Evolutionary conservation across 2,888 invertebrate genomes (phyloP).

Genomic region (Yponomeuta plumbellus): DNA sequence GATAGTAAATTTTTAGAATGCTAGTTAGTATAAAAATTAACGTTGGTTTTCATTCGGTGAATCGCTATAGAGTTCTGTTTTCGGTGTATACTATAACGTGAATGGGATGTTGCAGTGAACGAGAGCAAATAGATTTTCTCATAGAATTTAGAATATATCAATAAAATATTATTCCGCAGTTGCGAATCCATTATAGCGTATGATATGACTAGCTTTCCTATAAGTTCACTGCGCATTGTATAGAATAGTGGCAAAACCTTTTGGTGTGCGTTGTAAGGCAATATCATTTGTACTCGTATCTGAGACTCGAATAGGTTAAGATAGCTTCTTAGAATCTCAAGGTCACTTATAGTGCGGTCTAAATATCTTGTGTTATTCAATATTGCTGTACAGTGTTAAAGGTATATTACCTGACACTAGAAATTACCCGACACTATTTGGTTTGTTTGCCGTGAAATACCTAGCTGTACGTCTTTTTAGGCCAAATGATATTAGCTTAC

Average conservation of each 20-base stretch:
- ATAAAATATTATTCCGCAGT: neutral
- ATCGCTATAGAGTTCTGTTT: conserved; percentile 28
- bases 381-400: neutral
- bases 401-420: neutral
- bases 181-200: neutral
- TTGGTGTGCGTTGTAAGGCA: neutral
- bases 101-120: conserved; percentile 1
- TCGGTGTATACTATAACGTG: conserved; percentile 5
- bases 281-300: neutral
- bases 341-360: neutral
- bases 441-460: neutral
- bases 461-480: neutral
- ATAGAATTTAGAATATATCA: neutral
- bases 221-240: neutral
- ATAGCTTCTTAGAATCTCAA: neutral
- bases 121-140: neutral
- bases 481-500: conserved; percentile 7
- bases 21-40: conserved; percentile 71
- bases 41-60: conserved; percentile 42
- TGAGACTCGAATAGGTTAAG: neutral
- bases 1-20: conserved; percentile 75
- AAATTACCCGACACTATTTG: no score
- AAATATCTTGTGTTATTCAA: neutral
- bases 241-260: neutral
- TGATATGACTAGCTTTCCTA: neutral